Percentiles rank a stretch among this genome's conserved stretches.
Evolutionary conservation across 1,140 invertebrate species (phyloP).

Genomic region (Drosophila guanche): DNA sequence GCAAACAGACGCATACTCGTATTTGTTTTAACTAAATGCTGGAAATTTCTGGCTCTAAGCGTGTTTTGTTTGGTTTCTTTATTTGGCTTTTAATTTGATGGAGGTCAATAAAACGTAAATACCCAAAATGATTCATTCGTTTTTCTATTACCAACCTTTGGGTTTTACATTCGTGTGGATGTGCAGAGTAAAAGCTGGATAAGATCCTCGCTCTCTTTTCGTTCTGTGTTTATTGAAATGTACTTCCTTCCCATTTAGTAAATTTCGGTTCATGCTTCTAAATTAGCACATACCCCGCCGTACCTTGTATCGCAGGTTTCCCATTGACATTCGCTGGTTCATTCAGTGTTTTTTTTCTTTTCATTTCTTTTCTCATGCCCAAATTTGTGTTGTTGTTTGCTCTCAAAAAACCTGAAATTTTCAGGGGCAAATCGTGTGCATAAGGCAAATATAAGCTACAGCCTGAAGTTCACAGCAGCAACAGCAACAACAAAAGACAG

Average conservation of each 20-base stretch:
- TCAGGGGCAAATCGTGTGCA: conserved; percentile 74
- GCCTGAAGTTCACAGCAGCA: conserved; percentile 51
- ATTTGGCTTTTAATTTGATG: conserved; percentile 61
- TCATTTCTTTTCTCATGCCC: conserved; percentile 29
- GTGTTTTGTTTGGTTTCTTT: conserved; percentile 67
- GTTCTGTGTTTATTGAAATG: too few relatives aligned
- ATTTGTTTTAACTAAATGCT: conserved; percentile 37
- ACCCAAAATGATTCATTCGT: conserved; percentile 67
- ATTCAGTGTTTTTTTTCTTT: conserved; percentile 19
- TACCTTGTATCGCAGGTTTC: conserved; percentile 1
- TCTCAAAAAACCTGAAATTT: conserved; percentile 77
- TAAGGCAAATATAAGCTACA: conserved; percentile 57
- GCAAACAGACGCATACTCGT: conserved; percentile 14
- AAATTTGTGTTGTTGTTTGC: conserved; percentile 36
- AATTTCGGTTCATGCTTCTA: not conserved
- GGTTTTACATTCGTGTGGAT: too few relatives aligned
- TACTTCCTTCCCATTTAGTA: conserved; percentile 10
- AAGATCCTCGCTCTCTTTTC: too few relatives aligned
- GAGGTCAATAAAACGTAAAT: conserved; percentile 78
- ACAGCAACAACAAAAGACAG: conserved; percentile 39
- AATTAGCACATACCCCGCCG: not conserved
- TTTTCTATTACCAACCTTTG: conserved; percentile 20
- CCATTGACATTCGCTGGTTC: conserved; percentile 12
- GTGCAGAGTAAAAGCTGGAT: too few relatives aligned
- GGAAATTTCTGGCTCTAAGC: conserved; percentile 50